phyloP scores from a whole-genome alignment of 2,888 invertebrate genomes.

The Thereva nobilitata region DNA sequence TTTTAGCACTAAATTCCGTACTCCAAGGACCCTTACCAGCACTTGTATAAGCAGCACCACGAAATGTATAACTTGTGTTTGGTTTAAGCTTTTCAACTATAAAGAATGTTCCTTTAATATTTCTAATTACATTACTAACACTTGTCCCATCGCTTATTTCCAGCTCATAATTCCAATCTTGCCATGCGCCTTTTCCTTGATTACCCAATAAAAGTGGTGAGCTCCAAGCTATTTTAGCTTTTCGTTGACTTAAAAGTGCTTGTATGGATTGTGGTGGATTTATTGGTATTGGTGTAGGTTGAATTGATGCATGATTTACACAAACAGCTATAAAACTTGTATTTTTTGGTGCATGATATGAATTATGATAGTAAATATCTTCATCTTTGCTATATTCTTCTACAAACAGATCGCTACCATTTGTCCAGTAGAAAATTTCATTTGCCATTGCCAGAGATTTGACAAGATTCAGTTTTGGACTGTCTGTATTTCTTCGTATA shows the following conservation, averaged over 20 bases:
- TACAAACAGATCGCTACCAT: conserved; percentile 73
- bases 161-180: conserved; percentile 54
- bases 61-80: conserved; percentile 75
- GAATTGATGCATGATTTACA: conserved; percentile 69
- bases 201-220: conserved; percentile 75
- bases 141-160: conserved; percentile 55
- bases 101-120: conserved; percentile 65
- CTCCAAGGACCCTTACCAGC: conserved; percentile 82
- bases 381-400: conserved; percentile 76
- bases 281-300: conserved; percentile 79
- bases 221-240: conserved; percentile 81
- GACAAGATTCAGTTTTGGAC: conserved; percentile 74
- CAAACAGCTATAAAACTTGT: conserved; percentile 61
- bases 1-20: conserved; percentile 73
- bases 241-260: conserved; percentile 75
- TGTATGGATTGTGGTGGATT: conserved; percentile 79
- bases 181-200: conserved; percentile 71
- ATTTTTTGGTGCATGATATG: conserved; percentile 63
- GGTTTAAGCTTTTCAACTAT: conserved; percentile 72
- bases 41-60: conserved; percentile 76
- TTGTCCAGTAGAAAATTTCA: conserved; percentile 85
- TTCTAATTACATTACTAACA: conserved; percentile 51
- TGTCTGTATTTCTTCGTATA: conserved; percentile 74
- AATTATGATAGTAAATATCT: conserved; percentile 77
- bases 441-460: conserved; percentile 76